Evolutionary conservation across 2,888 invertebrate species (phyloP), one percentile per base, ranked within the genome.

Genomic region (Macrophya alboannulata): DNA sequence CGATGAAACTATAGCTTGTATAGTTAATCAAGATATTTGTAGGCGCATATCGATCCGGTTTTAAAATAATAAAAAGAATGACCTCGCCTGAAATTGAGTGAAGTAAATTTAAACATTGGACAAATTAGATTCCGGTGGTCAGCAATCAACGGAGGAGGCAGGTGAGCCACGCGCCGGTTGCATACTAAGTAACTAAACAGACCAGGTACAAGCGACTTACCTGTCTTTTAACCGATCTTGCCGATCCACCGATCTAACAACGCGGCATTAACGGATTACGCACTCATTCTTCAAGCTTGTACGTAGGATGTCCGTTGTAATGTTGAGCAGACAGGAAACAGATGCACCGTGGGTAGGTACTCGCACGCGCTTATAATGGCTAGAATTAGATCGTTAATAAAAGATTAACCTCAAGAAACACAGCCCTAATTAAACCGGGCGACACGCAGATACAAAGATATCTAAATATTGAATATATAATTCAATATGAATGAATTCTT

Each of bases 121-220:
- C 89, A 90, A 91, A 90, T 91, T 90, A 89, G 88, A 88, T 90
- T 87, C 86, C 87, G 85, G 87, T 87, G 87, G 86, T 87, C 87
- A 48, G 59, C 86, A 87, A 79, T 89, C 88, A 85, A 87, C 88
- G 88, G 85, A 86, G 87, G 87, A 43, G 89, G 91, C 92, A 92
- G 92, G 92, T 91, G 92, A 90, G 90, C 87, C 89, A 86, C 87
- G 87, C 87, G 86, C 86, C 86, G 85, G 86, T 87, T 72, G 88
- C 87, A 88, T 87, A 86, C 87, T 87, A 88, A 88, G 87, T 82
- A 48, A 25, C 83, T 77, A 85, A 45, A 86, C 62, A 62, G 59
- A 43, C 40, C 40, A 10, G 81, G n/a, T 43, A 81, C 21, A 81
- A 62, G 43, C 62, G 40, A 81, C 40, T 62, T 81, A 51, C 37